Base-by-base conservation (phyloP, 2,113 vertebrate genomes). In the Phalacrocorax brasilianus region DNA sequence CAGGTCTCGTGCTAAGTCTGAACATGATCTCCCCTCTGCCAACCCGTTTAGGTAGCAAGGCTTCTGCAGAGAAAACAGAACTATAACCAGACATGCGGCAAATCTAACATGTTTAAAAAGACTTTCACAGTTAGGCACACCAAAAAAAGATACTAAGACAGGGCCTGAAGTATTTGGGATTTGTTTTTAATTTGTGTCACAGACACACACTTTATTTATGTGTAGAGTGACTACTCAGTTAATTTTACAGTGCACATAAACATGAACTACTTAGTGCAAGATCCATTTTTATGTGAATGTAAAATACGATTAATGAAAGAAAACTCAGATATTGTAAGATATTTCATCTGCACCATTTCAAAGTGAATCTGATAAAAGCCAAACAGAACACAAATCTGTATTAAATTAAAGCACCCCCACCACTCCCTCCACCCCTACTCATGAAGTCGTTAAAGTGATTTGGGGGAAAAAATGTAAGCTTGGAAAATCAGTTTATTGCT, bases 231-330 rank as follows among this genome's bases (percentile, higher is more conserved):
- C 56, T 77, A 71, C 49, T 76, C 91, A 59, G 35, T 77, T 90
- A 81, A 84, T 91, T 97, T 96, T 95, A 83, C 84, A 85, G 58
- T 6, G 23, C 76, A 72, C 73, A 53, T 91, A 92, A 89, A 93
- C 62, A 65, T 65, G 20, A 92, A 68, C 80, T 88, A 53, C 88
- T 81, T 84, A 77, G 77, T 94, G 77, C 74, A 58, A 79, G 49
- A 92, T 72, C 70, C 50, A 53, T 73, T 92, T 97, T 95, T 78
- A 93, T 76, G 58, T 53, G 80, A 89, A 65, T 79, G 77, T 84
- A 91, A 89, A 89, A 89, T 53, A 81, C 62, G 53, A 75, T 61
- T 72, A 71, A 89, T 85, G 73, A 93, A 96, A 91, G 70, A 92
- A 97, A 89, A 32, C 14, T n/a, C 61, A 79, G 83, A 21, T 85